Base-by-base conservation (phyloP, 2,797 vertebrate species). In the Leucoraja ocellata region DNA sequence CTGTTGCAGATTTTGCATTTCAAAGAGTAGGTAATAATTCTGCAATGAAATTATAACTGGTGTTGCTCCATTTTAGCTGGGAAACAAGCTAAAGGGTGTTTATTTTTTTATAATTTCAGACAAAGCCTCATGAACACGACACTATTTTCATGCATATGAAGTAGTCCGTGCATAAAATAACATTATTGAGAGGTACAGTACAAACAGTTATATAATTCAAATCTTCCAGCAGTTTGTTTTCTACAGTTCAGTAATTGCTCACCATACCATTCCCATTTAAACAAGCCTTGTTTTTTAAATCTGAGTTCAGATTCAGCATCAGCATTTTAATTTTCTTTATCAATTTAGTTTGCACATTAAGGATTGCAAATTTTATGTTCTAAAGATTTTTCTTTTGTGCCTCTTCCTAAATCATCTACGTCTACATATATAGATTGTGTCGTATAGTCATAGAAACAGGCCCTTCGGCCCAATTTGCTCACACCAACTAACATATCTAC, bases 1-100 rank as follows among this genome's bases (percentile, higher is more conserved):
- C 93, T 93, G 88, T 86, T 93, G 93, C 4, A 28, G 7, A 88
- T 94, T 95, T 94, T 95, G n/a, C 74, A 93, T 93, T 95, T 94
- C 80, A 94, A 94, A 95, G 93, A 74, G 0, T 61, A 94, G 5
- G 4, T 93, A 83, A 65, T 94, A 94, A 94, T 94, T 94, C 71
- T 92, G 90, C 73, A 76, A 76, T 54, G 90, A 74, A 76, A 92
- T 94, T 93, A 93, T 71, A 92, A 93, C 77, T 93, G 90, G 93
- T 23, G 9, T 93, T 32, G 94, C 54, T 0, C 32, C 63, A 90
- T n/a, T 7, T 36, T 93, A 94, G 93, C 93, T 28, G 61, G 73
- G 28, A 86, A 94, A 84, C 94, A 92, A 93, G 14, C 80, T 93
- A 81, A 94, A 94, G 78, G 63, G 76, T 78, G 28, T 93, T 93